Percentiles rank a stretch among this genome's conserved stretches.
Conservation (phyloP, 2,113 vertebrate genomes). For the Acanthochromis polyacanthus region DNA sequence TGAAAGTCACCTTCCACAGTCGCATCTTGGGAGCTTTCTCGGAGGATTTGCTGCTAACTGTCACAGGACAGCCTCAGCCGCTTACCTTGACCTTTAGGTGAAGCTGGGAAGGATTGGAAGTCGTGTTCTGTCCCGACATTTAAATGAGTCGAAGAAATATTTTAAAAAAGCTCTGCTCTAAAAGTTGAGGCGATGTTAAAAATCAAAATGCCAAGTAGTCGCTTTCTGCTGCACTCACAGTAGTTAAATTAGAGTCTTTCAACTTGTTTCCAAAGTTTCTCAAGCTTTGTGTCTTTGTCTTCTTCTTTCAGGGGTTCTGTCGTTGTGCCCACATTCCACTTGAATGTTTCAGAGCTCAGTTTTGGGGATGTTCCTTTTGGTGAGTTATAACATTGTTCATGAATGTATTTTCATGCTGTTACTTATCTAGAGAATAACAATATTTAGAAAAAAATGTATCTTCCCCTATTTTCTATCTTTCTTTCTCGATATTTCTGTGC, state of each 20-base stretch:
- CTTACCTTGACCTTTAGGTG: slow-evolving; percentile 87
- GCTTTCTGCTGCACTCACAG: not conserved
- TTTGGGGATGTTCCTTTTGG: slow-evolving; percentile 91
- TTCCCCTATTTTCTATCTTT: not conserved
- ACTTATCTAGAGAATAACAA: not conserved
- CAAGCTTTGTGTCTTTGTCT: not conserved
- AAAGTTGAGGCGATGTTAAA: not conserved
- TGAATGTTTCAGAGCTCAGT: slow-evolving; percentile 83
- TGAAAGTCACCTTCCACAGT: slow-evolving; percentile 86
- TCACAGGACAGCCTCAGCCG: slow-evolving; percentile 80
- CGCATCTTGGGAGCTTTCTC: slow-evolving; percentile 83
- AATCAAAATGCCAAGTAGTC: not conserved
- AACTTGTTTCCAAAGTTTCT: not conserved
- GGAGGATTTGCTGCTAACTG: slow-evolving; percentile 86
- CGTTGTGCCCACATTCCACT: slow-evolving; percentile 87
- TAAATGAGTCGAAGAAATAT: not conserved
- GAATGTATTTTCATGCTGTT: not conserved
- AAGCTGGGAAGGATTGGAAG: not conserved
- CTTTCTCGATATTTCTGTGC: not conserved
- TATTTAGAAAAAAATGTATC: not conserved
- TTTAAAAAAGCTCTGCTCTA: not conserved
- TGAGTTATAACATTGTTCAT: slow-evolving; percentile 71
- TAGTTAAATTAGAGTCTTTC: not conserved
- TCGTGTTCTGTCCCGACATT: not conserved
- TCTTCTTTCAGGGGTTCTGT: slow-evolving; percentile 87